Evolutionary conservation across 1,140 invertebrate species (phyloP).

Genomic region (Orius insidiosus): DNA sequence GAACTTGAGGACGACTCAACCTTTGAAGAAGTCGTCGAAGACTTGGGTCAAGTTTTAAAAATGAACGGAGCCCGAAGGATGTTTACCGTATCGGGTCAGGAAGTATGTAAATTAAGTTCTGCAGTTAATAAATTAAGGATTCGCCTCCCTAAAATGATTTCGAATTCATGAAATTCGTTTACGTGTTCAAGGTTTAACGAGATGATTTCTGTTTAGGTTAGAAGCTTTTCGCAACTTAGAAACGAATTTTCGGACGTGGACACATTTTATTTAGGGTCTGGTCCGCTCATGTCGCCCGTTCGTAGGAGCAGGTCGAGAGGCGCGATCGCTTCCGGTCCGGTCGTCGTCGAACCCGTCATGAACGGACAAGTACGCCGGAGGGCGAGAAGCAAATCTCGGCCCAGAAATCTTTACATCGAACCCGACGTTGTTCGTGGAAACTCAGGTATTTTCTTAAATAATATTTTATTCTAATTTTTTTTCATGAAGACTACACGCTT

Average conservation of each 20-base stretch:
- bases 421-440: conserved; percentile 37
- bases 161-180: conserved; percentile 12
- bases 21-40: conserved; percentile 84
- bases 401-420: conserved; percentile 58
- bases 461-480: too few species aligned
- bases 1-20: conserved; percentile 79
- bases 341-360: conserved; percentile 15
- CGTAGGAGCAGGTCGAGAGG: conserved; percentile 51
- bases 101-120: conserved; percentile 37
- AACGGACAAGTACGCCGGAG: conserved; percentile 22
- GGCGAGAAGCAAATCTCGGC: conserved; percentile 63
- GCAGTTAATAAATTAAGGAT: too few species aligned
- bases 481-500: conserved; percentile 54
- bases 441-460: too few species aligned
- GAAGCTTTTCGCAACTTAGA: conserved; percentile 78
- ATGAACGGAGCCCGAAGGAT: conserved; percentile 76
- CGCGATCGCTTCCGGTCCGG: conserved; percentile 17
- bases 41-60: conserved; percentile 80
- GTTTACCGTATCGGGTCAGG: conserved; percentile 77
- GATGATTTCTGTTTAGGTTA: conserved; percentile 35
- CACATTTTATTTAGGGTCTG: conserved; percentile 67
- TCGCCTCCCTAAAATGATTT: too few species aligned
- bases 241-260: conserved; percentile 82
- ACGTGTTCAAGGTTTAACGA: too few species aligned
- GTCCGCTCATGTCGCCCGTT: conserved; percentile 38